Conservation (phyloP, 2,113 vertebrate species). For the Scartelaos histophorus region DNA sequence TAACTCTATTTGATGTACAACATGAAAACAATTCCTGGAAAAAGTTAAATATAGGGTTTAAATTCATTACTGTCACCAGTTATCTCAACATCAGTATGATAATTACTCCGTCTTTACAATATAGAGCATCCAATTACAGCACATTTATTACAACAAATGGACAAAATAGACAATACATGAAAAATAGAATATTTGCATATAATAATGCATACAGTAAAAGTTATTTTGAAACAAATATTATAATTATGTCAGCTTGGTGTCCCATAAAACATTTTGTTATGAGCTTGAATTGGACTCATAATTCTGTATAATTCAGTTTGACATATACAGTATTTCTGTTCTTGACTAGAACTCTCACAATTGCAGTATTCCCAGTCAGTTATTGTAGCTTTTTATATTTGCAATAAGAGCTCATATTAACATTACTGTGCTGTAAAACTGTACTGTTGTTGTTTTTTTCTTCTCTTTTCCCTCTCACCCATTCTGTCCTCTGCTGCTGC, state of each 20-base stretch:
- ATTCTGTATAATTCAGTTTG: neutral
- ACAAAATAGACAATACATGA: too few relatives aligned
- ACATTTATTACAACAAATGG: too few relatives aligned
- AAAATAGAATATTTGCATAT: too few relatives aligned
- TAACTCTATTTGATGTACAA: neutral
- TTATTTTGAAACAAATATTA: neutral
- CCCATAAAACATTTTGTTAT: too few relatives aligned
- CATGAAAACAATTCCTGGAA: neutral
- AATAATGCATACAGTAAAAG: neutral
- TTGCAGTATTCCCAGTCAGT: constrained; percentile 22
- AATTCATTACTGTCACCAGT: too few relatives aligned
- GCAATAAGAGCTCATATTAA: constrained; percentile 24
- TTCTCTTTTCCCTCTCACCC: constrained; percentile 40
- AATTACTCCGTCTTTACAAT: too few relatives aligned
- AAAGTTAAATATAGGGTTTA: neutral
- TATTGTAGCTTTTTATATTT: constrained; percentile 29
- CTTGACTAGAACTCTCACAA: neutral
- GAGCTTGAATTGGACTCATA: neutral
- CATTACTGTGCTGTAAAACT: constrained; percentile 20
- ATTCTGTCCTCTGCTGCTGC: constrained; percentile 13
- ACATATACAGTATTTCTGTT: neutral
- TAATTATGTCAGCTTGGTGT: too few relatives aligned
- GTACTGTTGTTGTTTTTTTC: constrained; percentile 34
- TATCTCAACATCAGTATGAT: too few relatives aligned
- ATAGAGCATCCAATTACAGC: too few relatives aligned